phyloP scores from a whole-genome alignment of 2,113 vertebrate genomes.

The Abramis brama region DNA sequence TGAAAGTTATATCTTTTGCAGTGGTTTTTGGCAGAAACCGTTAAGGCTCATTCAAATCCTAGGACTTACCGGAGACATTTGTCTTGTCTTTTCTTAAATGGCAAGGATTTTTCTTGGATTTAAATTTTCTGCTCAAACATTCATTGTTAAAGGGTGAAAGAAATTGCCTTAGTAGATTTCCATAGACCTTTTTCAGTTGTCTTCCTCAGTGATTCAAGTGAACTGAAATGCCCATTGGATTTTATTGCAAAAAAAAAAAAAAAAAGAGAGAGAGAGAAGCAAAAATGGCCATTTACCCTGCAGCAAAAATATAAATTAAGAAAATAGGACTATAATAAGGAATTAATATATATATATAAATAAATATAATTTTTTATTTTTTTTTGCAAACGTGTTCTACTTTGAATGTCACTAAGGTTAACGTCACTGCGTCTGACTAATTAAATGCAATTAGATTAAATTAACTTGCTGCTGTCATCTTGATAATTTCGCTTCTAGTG shows the following conservation, averaged over 20 bases:
- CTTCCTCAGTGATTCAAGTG: background rate
- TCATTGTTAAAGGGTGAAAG: background rate
- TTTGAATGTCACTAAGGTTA: conserved; percentile 24
- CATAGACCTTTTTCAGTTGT: background rate
- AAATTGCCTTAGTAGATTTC: background rate
- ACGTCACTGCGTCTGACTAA: conserved; percentile 1
- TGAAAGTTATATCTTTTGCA: background rate
- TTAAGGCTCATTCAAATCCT: background rate
- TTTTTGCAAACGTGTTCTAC: background rate
- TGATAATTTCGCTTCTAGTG: background rate
- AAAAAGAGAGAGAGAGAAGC: no score
- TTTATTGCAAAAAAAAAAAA: background rate
- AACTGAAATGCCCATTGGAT: background rate
- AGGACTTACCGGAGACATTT: background rate
- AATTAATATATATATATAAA: background rate
- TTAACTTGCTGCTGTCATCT: background rate
- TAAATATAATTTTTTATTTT: background rate
- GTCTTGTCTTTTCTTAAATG: background rate
- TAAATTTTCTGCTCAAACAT: background rate
- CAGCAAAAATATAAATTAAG: background rate
- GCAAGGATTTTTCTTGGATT: background rate
- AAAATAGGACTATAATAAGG: background rate
- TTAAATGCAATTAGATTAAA: conserved; percentile 3
- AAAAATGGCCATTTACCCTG: background rate
- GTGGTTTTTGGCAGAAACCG: background rate